Conservation (phyloP, 2,113 vertebrate genomes). For the Odobenus rosmarus region DNA sequence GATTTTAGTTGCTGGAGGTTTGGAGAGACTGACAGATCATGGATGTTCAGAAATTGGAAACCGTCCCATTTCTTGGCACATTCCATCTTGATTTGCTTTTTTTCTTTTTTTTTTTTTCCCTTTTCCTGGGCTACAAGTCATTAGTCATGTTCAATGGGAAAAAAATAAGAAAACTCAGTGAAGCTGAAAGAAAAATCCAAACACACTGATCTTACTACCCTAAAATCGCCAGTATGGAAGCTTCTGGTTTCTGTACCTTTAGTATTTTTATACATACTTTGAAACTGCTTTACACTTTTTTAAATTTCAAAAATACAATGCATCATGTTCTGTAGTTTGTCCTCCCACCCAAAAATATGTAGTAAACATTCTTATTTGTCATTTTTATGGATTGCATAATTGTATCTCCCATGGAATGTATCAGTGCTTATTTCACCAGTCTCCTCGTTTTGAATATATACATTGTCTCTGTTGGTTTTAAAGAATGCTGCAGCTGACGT, state of each 20-base stretch:
- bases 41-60: neutral
- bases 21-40: neutral
- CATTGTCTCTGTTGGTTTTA: neutral
- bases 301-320: slow-evolving; percentile 19
- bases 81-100: neutral
- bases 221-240: neutral
- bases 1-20: slow-evolving; percentile 8
- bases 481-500: neutral
- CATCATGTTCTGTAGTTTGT: neutral
- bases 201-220: neutral
- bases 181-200: slow-evolving; percentile 42
- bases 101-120: no score
- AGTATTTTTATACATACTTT: slow-evolving; percentile 6
- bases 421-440: neutral
- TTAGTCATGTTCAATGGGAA: neutral
- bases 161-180: slow-evolving; percentile 26
- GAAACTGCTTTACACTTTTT: neutral
- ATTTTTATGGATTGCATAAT: neutral
- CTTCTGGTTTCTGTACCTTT: neutral
- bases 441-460: neutral
- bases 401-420: neutral
- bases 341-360: neutral
- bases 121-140: neutral
- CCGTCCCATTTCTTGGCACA: neutral
- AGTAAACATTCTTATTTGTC: neutral